These are phyloP conservation scores for Neofelis nebulosa DNA, from an alignment of 2,113 vertebrate species.

Conservation along the genomic window DNA sequence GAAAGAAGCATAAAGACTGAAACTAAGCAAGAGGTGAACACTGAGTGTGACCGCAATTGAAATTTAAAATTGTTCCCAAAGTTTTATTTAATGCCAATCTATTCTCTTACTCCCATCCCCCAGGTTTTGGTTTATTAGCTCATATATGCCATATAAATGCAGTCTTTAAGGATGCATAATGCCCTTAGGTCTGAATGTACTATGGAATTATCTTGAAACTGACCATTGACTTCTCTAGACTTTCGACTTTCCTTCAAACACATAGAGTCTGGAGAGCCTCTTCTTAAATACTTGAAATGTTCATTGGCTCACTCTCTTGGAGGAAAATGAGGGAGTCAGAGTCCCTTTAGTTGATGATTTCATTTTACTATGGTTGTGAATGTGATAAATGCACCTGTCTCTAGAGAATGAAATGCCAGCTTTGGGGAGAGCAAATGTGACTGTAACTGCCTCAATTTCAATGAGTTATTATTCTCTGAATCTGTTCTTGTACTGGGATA, in stretches of 20 bases:
- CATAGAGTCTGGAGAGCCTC: neutral
- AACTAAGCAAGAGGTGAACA: neutral
- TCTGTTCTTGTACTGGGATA: slow-evolving; percentile 35
- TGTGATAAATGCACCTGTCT: slow-evolving; percentile 74
- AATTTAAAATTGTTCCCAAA: neutral
- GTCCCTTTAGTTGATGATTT: slow-evolving; percentile 65
- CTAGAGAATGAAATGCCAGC: slow-evolving; percentile 63
- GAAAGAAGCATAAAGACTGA: neutral
- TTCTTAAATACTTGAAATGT: slow-evolving; percentile 33
- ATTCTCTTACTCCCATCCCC: accelerated
- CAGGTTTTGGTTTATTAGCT: neutral
- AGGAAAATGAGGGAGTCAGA: slow-evolving; percentile 49
- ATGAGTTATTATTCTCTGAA: slow-evolving; percentile 65
- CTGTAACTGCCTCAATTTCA: slow-evolving; percentile 64
- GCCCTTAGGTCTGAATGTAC: neutral
- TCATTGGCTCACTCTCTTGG: neutral
- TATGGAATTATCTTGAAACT: neutral
- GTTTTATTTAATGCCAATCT: neutral
- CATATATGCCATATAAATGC: neutral
- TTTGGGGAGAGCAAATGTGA: slow-evolving; percentile 43
- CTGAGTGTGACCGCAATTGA: neutral
- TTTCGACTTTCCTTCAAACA: neutral
- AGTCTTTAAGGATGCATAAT: neutral
- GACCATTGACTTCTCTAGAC: neutral
- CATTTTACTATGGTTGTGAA: slow-evolving; percentile 64